Evolutionary conservation across 2,888 invertebrate species (phyloP).

Genomic region (Hanleya hanleyi): DNA sequence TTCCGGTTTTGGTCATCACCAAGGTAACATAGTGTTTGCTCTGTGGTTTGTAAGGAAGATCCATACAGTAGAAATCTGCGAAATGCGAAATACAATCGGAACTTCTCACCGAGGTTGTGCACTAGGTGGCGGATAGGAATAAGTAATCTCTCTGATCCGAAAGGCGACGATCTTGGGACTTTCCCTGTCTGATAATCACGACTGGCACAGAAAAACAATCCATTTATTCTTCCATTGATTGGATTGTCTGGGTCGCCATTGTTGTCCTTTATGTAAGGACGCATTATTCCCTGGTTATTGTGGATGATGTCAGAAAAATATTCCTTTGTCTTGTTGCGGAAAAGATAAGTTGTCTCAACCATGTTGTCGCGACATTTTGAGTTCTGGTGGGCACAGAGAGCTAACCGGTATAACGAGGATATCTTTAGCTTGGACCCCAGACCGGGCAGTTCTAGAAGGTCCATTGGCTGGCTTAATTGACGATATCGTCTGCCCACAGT

Average conservation of each 20-base stretch:
- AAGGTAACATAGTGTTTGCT: constrained; percentile 12
- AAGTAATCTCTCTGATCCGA: constrained; percentile 6
- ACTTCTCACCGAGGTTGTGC: not conserved
- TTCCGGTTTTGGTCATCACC: too few relatives aligned
- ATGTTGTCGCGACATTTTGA: not conserved
- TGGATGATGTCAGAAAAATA: not conserved
- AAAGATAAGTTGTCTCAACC: not conserved
- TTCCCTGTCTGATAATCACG: not conserved
- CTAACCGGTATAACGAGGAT: not conserved
- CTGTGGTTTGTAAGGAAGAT: not conserved
- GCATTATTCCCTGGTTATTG: not conserved
- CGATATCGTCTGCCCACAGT: too few relatives aligned
- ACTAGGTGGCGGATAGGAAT: constrained; percentile 5
- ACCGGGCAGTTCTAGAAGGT: not conserved
- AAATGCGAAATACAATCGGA: constrained; percentile 18
- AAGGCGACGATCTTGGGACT: not conserved
- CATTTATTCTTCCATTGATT: constrained; percentile 21
- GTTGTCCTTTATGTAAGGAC: constrained; percentile 21
- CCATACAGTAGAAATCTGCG: constrained; percentile 26
- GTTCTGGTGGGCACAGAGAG: not conserved
- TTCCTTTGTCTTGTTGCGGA: not conserved
- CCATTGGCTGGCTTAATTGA: too few relatives aligned
- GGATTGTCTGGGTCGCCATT: constrained; percentile 19
- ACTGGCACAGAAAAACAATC: constrained; percentile 18
- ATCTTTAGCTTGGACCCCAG: not conserved